Conservation (phyloP, 2,888 invertebrate genomes). For the Serripes groenlandicus region DNA sequence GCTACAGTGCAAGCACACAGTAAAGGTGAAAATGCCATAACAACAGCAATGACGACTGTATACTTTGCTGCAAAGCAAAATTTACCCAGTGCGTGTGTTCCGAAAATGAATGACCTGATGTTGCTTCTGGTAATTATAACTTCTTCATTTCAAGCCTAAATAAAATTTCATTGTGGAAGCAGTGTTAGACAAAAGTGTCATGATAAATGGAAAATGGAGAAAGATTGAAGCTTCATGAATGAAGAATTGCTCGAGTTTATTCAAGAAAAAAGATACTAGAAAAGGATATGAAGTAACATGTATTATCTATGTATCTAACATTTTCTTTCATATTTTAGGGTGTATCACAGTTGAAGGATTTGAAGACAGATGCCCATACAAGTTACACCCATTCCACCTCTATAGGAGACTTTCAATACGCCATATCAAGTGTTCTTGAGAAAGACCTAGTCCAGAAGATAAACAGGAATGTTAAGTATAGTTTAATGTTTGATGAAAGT, state of each 20-base stretch:
- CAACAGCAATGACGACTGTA: conserved; percentile 20
- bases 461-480: conserved; percentile 9
- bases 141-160: too few relatives aligned
- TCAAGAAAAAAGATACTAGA: too few relatives aligned
- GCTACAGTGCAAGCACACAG: neutral
- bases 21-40: conserved; percentile 14
- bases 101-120: conserved; percentile 15
- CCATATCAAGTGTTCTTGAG: conserved; percentile 16
- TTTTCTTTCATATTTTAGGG: conserved; percentile 33
- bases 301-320: too few relatives aligned
- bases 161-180: too few relatives aligned
- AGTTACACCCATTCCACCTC: conserved; percentile 9
- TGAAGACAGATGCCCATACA: conserved; percentile 19
- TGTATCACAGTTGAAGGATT: conserved; percentile 9
- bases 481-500: conserved; percentile 40
- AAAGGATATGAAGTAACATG: too few relatives aligned
- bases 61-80: conserved; percentile 33
- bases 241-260: too few relatives aligned
- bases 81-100: conserved; percentile 12
- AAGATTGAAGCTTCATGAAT: too few relatives aligned
- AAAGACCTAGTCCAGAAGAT: conserved; percentile 2
- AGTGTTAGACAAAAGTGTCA: too few relatives aligned
- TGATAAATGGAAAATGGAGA: too few relatives aligned
- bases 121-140: conserved; percentile 18
- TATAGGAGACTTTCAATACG: conserved; percentile 6